phyloP scores from a whole-genome alignment of 2,888 invertebrate genomes.

The Acrobeloides nanus region DNA sequence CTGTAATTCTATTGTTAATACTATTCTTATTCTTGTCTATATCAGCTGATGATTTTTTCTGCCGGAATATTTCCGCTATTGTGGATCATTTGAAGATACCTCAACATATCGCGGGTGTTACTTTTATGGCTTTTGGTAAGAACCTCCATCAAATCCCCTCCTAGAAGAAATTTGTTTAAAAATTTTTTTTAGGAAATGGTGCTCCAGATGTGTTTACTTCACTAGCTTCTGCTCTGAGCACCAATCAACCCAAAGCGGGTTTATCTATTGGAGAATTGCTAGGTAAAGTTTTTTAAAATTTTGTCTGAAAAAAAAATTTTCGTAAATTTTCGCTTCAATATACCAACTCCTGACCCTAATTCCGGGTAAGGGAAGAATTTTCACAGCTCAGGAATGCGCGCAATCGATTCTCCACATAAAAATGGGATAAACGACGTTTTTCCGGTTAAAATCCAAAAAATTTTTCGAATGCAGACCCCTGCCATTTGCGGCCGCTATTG shows the following conservation, averaged over 20 bases:
- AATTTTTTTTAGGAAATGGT: conserved; percentile 62
- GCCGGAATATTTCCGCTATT: conserved; percentile 56
- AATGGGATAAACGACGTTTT: too few relatives aligned
- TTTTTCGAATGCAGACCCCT: too few relatives aligned
- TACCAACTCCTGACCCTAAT: too few relatives aligned
- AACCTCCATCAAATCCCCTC: conserved; percentile 6
- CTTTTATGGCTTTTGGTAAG: conserved; percentile 63
- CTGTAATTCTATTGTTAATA: conserved; percentile 22
- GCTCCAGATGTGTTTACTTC: conserved; percentile 66
- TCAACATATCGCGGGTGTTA: conserved; percentile 62
- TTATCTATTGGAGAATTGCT: conserved; percentile 55
- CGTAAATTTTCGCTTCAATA: too few relatives aligned
- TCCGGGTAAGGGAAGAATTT: too few relatives aligned
- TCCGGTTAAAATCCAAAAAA: too few relatives aligned
- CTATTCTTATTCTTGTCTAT: conserved; percentile 31
- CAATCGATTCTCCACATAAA: too few relatives aligned
- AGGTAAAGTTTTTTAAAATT: too few relatives aligned
- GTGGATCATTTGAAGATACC: conserved; percentile 55
- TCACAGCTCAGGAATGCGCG: too few relatives aligned
- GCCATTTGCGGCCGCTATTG: too few relatives aligned
- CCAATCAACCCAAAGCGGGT: conserved; percentile 53
- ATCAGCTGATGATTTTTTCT: conserved; percentile 50
- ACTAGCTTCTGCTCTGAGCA: conserved; percentile 58
- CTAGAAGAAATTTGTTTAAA: neutral
- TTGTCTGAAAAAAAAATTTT: too few relatives aligned